Evolutionary conservation across 2,888 invertebrate species (phyloP), one percentile per base, ranked within the genome.

Genomic region (Drosophila testacea): DNA sequence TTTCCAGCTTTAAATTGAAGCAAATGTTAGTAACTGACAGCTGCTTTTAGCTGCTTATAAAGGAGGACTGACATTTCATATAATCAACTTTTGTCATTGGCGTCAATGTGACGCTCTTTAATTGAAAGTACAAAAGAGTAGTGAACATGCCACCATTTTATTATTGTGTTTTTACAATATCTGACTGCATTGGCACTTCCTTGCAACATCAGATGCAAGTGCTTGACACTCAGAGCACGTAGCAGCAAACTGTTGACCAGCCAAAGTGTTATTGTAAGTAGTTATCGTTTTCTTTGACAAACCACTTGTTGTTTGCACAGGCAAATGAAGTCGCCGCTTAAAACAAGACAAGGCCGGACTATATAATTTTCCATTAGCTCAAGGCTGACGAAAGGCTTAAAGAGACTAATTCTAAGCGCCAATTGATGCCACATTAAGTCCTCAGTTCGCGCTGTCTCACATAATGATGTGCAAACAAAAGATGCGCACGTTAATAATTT

Each of bases 381-480:
- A 38, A 56, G 59, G 62, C 59, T 32, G 27, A 7, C 42, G 3
- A 32, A 51, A 46, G 10, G 68, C 51, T 50, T 57, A 57, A 30
- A 2, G 13, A 11, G 59, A 71, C 68, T 83, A 80, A 68, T 44
- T 44, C 16, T 30, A 44, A 48, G 55, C 44, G 51, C 46, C 62
- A 57, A 81, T 70, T 69, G 57, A 70, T 52, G 63, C 39, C 57
- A 7, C 6, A 34, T n/a, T 34, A 51, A 57, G 46, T 54, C 42
- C 13, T n/a, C 39, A 39, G 22, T 7, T 13, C 39, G 41, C 66
- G 38, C 16, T 57, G 50, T 34, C 38, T 42, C 27, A 50, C 74
- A 79, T 85, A 88, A 84, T 85, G 64, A 75, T 77, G 69, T 71
- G 73, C 57, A 77, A 88, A 85, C 75, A 77, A 30, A 4, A 16